A percentile compares a stretch with the other conserved stretches of the same genome.
Conservation (phyloP, 2,888 invertebrate species). For the Cheilosia vernalis region DNA sequence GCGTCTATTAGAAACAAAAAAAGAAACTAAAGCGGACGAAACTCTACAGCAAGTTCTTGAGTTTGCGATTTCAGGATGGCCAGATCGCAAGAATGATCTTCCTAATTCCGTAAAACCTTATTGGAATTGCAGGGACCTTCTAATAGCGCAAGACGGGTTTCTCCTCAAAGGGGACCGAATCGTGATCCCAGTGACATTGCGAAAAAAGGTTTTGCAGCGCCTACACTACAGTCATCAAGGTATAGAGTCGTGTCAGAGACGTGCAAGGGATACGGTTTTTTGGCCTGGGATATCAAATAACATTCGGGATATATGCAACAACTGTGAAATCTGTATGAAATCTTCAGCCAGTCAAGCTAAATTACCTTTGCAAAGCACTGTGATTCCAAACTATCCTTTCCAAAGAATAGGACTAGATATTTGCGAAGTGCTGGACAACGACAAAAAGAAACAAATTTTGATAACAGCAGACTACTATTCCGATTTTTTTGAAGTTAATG, state of each 20-base stretch:
- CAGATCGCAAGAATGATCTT: background rate
- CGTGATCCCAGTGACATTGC: slow-evolving; percentile 2
- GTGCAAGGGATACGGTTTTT: slow-evolving; percentile 42
- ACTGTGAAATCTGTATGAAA: slow-evolving; percentile 23
- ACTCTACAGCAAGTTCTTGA: background rate
- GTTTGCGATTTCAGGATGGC: slow-evolving; percentile 9
- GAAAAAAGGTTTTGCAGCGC: slow-evolving; percentile 13
- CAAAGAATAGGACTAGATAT: slow-evolving; percentile 46
- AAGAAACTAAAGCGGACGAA: background rate
- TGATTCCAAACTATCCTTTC: slow-evolving; percentile 50
- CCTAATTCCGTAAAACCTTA: background rate
- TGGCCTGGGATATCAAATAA: too few species aligned
- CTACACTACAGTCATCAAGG: slow-evolving; percentile 35
- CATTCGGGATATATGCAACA: slow-evolving; percentile 3
- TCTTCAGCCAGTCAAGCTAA: slow-evolving; percentile 10
- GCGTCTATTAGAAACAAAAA: background rate
- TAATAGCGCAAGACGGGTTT: slow-evolving; percentile 7
- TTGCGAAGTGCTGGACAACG: slow-evolving; percentile 32
- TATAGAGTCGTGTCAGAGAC: slow-evolving; percentile 13
- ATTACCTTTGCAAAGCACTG: slow-evolving; percentile 12
- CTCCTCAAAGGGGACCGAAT: slow-evolving; percentile 17
- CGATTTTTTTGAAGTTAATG: slow-evolving; percentile 57
- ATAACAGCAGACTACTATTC: slow-evolving; percentile 63
- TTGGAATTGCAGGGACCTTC: slow-evolving; percentile 23
- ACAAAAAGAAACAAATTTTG: slow-evolving; percentile 45